phyloP scores from a whole-genome alignment of 2,797 vertebrate species.

The Rhinella marina region DNA sequence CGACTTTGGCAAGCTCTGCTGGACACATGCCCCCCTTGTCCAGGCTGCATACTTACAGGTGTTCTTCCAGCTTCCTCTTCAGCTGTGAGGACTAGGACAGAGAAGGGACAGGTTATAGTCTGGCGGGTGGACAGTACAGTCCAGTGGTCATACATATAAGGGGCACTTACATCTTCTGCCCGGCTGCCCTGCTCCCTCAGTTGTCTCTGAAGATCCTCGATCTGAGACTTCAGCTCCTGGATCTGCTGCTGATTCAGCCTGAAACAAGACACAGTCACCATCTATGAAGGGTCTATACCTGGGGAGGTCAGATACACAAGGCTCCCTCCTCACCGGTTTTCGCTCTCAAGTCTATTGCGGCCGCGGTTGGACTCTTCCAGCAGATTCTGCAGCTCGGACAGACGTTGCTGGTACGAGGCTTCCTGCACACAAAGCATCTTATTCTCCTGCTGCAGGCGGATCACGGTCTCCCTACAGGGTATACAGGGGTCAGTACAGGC shows the following conservation, averaged over 20 bases:
- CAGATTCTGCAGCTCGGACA: slow-evolving; percentile 77
- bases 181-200: slow-evolving; percentile 85
- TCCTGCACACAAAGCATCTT: slow-evolving; percentile 87
- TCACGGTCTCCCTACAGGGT: slow-evolving; percentile 80
- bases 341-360: slow-evolving; percentile 82
- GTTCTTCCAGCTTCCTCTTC: slow-evolving; percentile 90
- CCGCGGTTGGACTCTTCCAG: slow-evolving; percentile 85
- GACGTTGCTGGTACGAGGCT: slow-evolving; percentile 77
- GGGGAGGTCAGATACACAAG: not conserved
- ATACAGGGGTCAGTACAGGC: not conserved
- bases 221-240: slow-evolving; percentile 79
- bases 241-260: slow-evolving; percentile 88
- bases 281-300: not conserved
- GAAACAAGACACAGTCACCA: not conserved
- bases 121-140: not conserved
- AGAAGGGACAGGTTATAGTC: slow-evolving; percentile 4
- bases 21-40: not conserved
- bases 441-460: slow-evolving; percentile 87
- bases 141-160: slow-evolving; percentile 43
- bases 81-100: slow-evolving; percentile 79
- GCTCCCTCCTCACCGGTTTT: slow-evolving; percentile 75
- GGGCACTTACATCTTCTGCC: slow-evolving; percentile 85
- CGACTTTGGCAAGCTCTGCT: no score
- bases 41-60: slow-evolving; percentile 80
- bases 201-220: slow-evolving; percentile 85